Evolutionary conservation across 2,113 vertebrate genomes (phyloP), one percentile per base, ranked within the genome.

Genomic region (Podilymbus podiceps): DNA sequence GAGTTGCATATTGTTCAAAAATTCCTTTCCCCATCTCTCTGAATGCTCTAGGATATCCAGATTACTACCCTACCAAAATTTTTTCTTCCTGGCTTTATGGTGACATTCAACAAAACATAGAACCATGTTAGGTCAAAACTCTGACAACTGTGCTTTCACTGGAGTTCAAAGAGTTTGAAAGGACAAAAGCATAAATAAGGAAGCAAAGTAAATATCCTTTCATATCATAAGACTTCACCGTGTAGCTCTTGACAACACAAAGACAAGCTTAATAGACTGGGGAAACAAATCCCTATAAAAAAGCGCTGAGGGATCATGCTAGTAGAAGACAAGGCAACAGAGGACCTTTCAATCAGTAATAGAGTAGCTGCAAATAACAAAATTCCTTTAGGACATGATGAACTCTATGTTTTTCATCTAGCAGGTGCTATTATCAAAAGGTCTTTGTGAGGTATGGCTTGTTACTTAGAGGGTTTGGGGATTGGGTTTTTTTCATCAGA

Each of bases 111-210:
- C 35, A 89, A 79, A 89, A 86, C 89, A 80, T 19, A 6, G 95
- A 84, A 71, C 30, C 90, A 33, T n/a, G 59, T 91, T 71, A 76
- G 74, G 76, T 93, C 88, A 89, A 90, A 93, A 72, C 30, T 81
- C 88, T 95, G 74, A 97, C 90, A 91, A 88, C 15, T 7, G 24
- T 81, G 69, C 19, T 96, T 96, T 97, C 94, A 97, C 87, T 96
- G 92, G 50, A 89, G 92, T 90, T 95, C 95, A 84, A 95, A 97
- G 91, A 90, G 42, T 64, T 67, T 80, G 53, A 87, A 83, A 80
- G 47, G 82, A 91, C 67, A 84, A 71, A 82, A 84, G 50, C 40
- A 91, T 47, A 91, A 83, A 91, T 69, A 73, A 66, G 46, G 63
- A 91, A 88, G 63, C 18, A 93, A 95, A 95, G 88, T 55, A 95